Evolutionary conservation across 2,113 vertebrate species (phyloP).

Genomic region (Hucho hucho): DNA sequence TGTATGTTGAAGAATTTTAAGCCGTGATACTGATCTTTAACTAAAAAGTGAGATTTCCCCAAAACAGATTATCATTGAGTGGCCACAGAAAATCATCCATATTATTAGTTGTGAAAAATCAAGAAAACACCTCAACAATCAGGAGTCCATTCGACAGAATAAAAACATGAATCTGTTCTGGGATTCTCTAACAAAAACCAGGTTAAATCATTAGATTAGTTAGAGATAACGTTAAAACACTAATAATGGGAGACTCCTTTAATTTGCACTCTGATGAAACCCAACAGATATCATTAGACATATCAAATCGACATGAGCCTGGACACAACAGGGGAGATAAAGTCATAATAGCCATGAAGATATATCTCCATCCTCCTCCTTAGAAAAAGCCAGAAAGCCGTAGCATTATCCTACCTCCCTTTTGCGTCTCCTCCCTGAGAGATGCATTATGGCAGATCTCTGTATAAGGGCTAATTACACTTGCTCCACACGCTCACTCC

Average conservation of each 20-base stretch:
- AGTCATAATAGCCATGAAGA: conserved; percentile 32
- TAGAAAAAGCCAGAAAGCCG: conserved; percentile 15
- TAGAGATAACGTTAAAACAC: conserved; percentile 33
- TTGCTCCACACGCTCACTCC: conserved; percentile 22
- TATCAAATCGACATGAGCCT: conserved; percentile 25
- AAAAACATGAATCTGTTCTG: background rate
- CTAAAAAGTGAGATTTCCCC: conserved; percentile 21
- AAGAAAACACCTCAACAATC: background rate
- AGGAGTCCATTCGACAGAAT: background rate
- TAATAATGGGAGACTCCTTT: conserved; percentile 25
- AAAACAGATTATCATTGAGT: background rate
- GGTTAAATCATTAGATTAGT: conserved; percentile 28
- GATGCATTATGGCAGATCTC: conserved; percentile 44
- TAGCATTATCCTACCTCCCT: conserved; percentile 29
- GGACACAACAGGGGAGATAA: conserved; percentile 5
- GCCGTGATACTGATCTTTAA: conserved; percentile 13
- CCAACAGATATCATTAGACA: conserved; percentile 22
- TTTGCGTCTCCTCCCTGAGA: conserved; percentile 26
- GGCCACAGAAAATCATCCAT: background rate
- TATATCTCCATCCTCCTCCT: conserved; percentile 20
- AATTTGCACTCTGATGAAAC: conserved; percentile 13
- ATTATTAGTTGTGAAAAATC: background rate
- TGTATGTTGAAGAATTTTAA: conserved; percentile 6
- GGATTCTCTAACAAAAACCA: conserved; percentile 3
- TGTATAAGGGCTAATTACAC: conserved; percentile 40